Evolutionary conservation across 2,113 vertebrate genomes (phyloP).

Genomic region (Haemorhous mexicanus): DNA sequence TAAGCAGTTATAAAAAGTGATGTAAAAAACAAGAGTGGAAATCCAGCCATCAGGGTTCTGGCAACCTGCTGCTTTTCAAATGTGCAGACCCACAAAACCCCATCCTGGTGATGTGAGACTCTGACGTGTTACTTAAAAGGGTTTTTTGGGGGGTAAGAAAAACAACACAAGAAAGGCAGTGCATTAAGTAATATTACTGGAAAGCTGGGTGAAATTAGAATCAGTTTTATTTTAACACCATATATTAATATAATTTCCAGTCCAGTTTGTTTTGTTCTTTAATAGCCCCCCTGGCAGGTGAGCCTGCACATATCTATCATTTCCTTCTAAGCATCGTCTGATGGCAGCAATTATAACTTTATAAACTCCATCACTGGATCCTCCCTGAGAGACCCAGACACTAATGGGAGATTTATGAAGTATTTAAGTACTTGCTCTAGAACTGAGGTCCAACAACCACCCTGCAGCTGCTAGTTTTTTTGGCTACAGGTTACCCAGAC

Average conservation of each 20-base stretch:
- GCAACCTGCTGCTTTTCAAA: neutral
- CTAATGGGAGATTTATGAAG: constrained; percentile 47
- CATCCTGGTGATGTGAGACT: neutral
- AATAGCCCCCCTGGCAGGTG: neutral
- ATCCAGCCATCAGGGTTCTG: neutral
- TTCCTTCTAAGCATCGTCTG: neutral
- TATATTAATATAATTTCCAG: neutral
- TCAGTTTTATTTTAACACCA: neutral
- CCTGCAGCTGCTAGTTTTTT: neutral
- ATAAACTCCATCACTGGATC: constrained; percentile 8
- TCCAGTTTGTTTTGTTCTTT: neutral
- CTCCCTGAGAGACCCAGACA: constrained; percentile 9
- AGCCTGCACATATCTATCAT: neutral
- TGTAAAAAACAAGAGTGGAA: neutral
- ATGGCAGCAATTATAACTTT: constrained; percentile 10
- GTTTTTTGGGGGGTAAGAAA: neutral
- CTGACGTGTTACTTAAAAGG: neutral
- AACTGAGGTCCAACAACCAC: neutral
- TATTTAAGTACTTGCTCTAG: neutral
- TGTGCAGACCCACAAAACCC: neutral
- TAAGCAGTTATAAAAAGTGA: neutral
- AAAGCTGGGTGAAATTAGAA: neutral
- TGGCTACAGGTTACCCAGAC: neutral
- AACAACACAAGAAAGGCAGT: neutral
- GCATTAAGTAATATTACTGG: neutral